Evolutionary conservation across 2,888 invertebrate genomes (phyloP).

Genomic region (Ethmia dodecea): DNA sequence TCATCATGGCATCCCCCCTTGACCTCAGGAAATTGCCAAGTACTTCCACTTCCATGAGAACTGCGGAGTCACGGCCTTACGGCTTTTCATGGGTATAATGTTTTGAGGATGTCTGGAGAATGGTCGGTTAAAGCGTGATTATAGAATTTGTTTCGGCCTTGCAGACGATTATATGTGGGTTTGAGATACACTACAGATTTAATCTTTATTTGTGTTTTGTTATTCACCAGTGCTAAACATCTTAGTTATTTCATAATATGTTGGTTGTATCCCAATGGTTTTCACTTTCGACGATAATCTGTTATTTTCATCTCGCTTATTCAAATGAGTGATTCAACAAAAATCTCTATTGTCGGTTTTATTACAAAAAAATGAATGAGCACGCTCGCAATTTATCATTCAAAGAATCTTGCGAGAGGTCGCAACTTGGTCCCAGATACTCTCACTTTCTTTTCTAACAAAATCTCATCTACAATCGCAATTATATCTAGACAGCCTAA

Average conservation of each 20-base stretch:
- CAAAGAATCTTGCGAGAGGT: constrained; percentile 9
- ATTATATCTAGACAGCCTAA: constrained; percentile 9
- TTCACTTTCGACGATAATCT: no score
- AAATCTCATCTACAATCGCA: constrained; percentile 8
- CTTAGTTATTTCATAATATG: no score
- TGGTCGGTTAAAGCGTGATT: no score
- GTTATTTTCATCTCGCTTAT: constrained; percentile 2
- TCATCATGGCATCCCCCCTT: constrained; percentile 41
- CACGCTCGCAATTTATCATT: constrained; percentile 6
- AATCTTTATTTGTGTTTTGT: no score
- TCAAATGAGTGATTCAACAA: constrained; percentile 11
- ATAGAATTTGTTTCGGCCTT: no score
- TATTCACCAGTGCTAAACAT: no score
- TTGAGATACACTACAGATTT: no score
- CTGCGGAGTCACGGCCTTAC: constrained; percentile 23
- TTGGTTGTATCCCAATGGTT: no score
- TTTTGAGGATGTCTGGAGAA: neutral
- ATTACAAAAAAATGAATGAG: constrained; percentile 1
- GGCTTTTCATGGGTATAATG: constrained; percentile 27
- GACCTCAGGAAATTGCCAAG: constrained; percentile 46
- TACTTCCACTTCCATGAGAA: constrained; percentile 31
- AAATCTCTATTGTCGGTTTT: constrained; percentile 15
- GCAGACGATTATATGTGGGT: no score
- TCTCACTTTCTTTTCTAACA: constrained; percentile 20
- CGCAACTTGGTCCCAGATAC: constrained; percentile 10